Conservation (phyloP, 2,797 vertebrate species). For the Anomalospiza imberbis region DNA sequence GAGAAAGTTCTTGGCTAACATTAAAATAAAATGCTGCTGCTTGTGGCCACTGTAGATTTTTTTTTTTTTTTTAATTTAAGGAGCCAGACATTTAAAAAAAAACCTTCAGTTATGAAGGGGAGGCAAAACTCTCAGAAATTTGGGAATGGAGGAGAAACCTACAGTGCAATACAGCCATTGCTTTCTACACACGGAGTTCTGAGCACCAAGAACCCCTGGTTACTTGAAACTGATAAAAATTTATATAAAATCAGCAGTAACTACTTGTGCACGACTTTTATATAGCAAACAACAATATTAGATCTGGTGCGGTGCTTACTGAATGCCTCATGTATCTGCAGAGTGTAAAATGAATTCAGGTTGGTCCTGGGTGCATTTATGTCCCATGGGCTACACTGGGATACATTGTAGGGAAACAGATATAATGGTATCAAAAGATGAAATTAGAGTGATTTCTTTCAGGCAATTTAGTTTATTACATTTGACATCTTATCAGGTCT, state of each 20-base stretch:
- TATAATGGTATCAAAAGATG: neutral
- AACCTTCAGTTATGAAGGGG: neutral
- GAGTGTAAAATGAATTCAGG: neutral
- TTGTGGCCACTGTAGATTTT: neutral
- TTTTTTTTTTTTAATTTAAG: neutral
- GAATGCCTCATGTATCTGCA: neutral
- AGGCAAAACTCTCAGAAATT: neutral
- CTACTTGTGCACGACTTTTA: neutral
- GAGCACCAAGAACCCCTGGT: neutral
- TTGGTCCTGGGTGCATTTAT: neutral
- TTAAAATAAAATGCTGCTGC: neutral
- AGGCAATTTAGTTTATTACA: conserved; percentile 17
- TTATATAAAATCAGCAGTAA: neutral
- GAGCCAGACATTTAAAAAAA: neutral
- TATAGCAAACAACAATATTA: neutral
- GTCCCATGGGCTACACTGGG: neutral
- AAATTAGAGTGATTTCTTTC: conserved; percentile 36
- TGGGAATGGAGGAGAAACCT: neutral
- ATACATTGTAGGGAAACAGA: neutral
- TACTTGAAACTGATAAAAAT: neutral
- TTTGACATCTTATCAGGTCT: neutral
- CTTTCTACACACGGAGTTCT: neutral
- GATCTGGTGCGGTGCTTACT: neutral
- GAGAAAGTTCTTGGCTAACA: neutral
- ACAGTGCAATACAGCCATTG: neutral